A percentile compares a stretch with the other conserved stretches of the same genome.
Evolutionary conservation across 2,113 vertebrate genomes (phyloP).

Genomic region (Nesogale talazaci): DNA sequence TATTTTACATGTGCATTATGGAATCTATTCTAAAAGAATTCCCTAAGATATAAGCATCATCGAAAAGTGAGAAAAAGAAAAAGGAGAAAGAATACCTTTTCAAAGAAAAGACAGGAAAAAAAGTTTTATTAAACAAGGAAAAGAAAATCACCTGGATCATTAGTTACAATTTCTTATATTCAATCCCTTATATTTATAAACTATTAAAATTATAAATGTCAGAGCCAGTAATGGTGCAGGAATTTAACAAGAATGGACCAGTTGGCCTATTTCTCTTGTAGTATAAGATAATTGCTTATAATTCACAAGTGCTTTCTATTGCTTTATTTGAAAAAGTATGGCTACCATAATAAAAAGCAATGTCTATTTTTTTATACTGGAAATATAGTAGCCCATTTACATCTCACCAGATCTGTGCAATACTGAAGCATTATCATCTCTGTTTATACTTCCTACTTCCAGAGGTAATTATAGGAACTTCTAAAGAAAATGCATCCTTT

Average conservation of each 20-base stretch:
- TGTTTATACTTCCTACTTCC: constrained; percentile 4
- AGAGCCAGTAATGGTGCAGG: not conserved
- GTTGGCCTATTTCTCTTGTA: not conserved
- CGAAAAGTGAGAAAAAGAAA: not conserved
- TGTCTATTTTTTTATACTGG: constrained; percentile 7
- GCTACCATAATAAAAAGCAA: not conserved
- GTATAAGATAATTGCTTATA: not conserved
- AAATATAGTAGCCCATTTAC: not conserved
- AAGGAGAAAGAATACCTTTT: not conserved
- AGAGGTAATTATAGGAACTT: constrained; percentile 64
- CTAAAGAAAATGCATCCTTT: constrained; percentile 61
- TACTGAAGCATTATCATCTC: constrained; percentile 56
- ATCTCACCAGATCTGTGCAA: constrained; percentile 49
- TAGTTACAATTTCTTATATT: constrained; percentile 1
- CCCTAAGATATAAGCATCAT: not conserved
- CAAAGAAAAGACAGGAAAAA: not conserved
- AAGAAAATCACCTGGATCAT: not conserved
- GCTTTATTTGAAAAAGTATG: not conserved
- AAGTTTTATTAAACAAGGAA: not conserved
- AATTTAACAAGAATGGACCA: constrained; percentile 14
- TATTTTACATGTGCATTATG: not conserved
- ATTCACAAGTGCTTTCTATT: not conserved
- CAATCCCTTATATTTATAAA: constrained; percentile 27
- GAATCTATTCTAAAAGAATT: not conserved
- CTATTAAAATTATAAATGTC: constrained; percentile 37